Conservation (phyloP, 2,888 invertebrate species). For the Scelioninae gen. 1 region DNA sequence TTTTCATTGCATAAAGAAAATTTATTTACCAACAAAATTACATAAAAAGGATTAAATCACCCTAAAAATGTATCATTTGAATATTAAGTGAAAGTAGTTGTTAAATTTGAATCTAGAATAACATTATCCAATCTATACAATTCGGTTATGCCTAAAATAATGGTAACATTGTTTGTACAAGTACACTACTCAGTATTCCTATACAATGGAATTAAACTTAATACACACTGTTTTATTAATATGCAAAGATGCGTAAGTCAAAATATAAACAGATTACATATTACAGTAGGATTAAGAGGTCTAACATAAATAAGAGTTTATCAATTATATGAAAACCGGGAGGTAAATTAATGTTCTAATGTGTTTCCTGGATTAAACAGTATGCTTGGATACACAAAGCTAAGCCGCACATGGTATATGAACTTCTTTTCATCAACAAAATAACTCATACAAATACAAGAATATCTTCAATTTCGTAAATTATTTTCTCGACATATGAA, state of each 20-base stretch:
- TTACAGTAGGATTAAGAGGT: not conserved
- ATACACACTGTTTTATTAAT: not conserved
- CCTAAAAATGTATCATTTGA: no score
- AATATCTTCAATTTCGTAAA: not conserved
- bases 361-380: not conserved
- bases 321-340: not conserved
- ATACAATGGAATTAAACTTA: not conserved
- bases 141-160: not conserved
- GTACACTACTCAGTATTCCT: not conserved
- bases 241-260: not conserved
- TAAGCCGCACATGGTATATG: not conserved
- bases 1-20: no score
- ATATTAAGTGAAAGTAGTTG: no score
- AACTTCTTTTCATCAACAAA: no score
- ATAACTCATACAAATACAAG: no score
- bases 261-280: not conserved
- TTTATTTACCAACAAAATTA: no score
- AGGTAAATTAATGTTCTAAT: not conserved
- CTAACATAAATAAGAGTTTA: not conserved
- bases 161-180: not conserved
- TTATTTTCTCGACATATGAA: slow-evolving; percentile 1
- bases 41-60: no score
- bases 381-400: not conserved
- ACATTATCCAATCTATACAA: no score
- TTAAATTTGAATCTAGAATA: no score